phyloP scores from a whole-genome alignment of 2,113 vertebrate genomes.

The Ammodytes marinus region DNA sequence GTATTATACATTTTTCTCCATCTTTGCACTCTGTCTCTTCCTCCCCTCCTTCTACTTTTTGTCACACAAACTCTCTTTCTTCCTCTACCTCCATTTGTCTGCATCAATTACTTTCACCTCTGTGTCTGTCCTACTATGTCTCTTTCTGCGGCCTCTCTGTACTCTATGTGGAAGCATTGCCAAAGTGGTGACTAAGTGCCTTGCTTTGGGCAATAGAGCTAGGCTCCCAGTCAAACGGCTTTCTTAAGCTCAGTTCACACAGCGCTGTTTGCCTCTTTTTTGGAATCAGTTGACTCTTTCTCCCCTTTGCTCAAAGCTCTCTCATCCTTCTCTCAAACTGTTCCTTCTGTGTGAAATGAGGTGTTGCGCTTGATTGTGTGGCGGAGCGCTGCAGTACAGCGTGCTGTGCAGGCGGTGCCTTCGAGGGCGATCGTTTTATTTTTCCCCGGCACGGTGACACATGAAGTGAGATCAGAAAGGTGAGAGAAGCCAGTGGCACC shows the following conservation, averaged over 20 bases:
- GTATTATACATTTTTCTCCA: conserved; percentile 38
- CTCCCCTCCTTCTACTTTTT: conserved; percentile 35
- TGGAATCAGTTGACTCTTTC: conserved; percentile 73
- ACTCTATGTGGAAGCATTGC: conserved; percentile 62
- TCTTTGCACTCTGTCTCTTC: conserved; percentile 18
- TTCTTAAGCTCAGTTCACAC: conserved; percentile 73
- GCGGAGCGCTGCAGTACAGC: conserved; percentile 39
- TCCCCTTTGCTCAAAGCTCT: conserved; percentile 65
- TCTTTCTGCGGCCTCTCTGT: conserved; percentile 20
- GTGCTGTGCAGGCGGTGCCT: conserved; percentile 38
- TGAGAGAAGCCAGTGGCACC: conserved; percentile 31
- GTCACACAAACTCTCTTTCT: conserved; percentile 20
- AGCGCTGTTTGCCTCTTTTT: conserved; percentile 55
- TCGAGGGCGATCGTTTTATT: conserved; percentile 52
- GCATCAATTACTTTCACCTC: conserved; percentile 54
- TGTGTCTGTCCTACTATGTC: conserved; percentile 32
- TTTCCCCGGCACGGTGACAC: conserved; percentile 28
- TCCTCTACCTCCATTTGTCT: conserved; percentile 47
- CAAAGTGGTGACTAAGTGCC: conserved; percentile 74
- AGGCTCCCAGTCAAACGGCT: conserved; percentile 69
- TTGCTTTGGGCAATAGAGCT: conserved; percentile 65
- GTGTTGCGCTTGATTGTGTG: conserved; percentile 54
- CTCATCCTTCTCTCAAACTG: conserved; percentile 60
- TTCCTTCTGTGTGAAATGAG: conserved; percentile 55
- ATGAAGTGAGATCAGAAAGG: conserved; percentile 46